phyloP scores from a whole-genome alignment of 2,797 vertebrate genomes.

The Aphelocoma californica region DNA sequence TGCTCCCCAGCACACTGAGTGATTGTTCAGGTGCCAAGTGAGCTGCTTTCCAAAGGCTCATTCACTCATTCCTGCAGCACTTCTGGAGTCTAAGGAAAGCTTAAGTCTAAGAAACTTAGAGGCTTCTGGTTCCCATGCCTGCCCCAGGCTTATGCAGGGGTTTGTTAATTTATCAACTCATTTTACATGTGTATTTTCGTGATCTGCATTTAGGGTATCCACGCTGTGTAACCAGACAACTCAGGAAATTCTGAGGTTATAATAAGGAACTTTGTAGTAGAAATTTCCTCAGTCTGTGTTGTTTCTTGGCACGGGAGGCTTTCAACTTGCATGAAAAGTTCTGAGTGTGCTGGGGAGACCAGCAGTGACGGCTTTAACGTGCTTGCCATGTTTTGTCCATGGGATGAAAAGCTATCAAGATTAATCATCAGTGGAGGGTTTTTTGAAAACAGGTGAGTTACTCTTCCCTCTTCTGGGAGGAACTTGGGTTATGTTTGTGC shows the following conservation, averaged over 20 bases:
- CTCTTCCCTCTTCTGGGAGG: background rate
- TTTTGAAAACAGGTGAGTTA: background rate
- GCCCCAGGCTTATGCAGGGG: background rate
- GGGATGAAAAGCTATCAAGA: background rate
- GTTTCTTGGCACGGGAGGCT: background rate
- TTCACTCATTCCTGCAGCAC: background rate
- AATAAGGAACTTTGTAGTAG: background rate
- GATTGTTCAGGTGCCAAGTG: background rate
- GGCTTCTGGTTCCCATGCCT: background rate
- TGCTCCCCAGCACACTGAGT: background rate
- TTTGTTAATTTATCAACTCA: background rate
- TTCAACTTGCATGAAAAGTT: background rate
- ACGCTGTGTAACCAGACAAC: background rate
- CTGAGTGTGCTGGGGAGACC: background rate
- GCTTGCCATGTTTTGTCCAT: fast-evolving
- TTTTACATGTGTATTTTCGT: fast-evolving
- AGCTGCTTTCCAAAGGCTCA: background rate
- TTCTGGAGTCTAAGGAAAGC: background rate
- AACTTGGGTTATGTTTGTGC: background rate
- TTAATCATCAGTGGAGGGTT: background rate
- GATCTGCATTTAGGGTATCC: background rate
- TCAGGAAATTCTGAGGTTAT: background rate
- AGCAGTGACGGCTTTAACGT: background rate
- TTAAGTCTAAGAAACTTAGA: background rate
- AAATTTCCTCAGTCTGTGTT: background rate